These are phyloP conservation scores for Cephus nigrinus DNA, from an alignment of 2,888 invertebrate species.

Conservation along the genomic window DNA sequence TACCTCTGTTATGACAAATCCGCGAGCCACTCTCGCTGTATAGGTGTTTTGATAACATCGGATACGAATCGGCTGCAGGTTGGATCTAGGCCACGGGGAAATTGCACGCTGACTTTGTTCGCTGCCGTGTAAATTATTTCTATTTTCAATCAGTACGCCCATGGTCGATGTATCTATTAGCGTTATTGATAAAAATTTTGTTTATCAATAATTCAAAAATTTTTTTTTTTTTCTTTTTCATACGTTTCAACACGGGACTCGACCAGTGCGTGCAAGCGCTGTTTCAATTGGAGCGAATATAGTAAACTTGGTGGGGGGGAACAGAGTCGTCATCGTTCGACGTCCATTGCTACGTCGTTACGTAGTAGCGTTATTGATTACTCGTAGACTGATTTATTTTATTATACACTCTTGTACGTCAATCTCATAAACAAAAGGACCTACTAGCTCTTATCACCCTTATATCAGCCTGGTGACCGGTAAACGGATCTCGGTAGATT, in stretches of 20 bases:
- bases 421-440: not conserved
- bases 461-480: not conserved
- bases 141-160: not conserved
- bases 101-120: not conserved
- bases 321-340: not conserved
- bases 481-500: not conserved
- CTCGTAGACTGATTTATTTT: not conserved
- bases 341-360: not conserved
- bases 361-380: not conserved
- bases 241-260: not conserved
- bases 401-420: not conserved
- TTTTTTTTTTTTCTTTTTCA: not conserved
- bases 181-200: not conserved
- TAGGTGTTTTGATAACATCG: not conserved
- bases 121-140: not conserved
- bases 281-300: not conserved
- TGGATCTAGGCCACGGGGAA: not conserved
- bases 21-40: slow-evolving; percentile 25
- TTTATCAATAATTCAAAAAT: not conserved
- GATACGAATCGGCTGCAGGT: not conserved
- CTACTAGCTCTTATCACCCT: not conserved
- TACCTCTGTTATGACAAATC: slow-evolving; percentile 44
- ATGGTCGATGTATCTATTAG: not conserved
- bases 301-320: not conserved
- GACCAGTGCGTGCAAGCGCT: no score